Evolutionary conservation across 2,113 vertebrate species (phyloP), one percentile per base, ranked within the genome.

Genomic region (Scomber colias): DNA sequence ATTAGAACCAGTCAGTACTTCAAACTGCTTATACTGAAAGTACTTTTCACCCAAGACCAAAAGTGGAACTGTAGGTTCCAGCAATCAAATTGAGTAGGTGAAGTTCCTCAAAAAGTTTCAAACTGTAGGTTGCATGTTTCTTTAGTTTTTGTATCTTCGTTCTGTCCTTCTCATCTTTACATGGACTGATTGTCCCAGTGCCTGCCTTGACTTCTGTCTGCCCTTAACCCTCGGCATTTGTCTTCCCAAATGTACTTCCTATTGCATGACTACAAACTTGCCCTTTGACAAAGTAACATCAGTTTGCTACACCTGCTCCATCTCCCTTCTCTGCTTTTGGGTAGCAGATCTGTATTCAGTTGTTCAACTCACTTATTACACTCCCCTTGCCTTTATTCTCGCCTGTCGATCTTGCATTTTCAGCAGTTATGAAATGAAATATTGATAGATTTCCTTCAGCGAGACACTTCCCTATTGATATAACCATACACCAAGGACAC

Each of bases 391-490:
- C 55, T 15, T 74, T 67, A 9, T 61, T 60, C 35, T 64, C 45
- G 7, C 68, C 69, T 65, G 59, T 84, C 64, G 35, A 59, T 68
- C 54, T 79, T 69, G 64, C 35, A 64, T 79, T 79, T 88, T 86
- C 77, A 77, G 71, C 77, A 83, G 79, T 82, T 76, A 79, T 46
- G 19, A 60, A 67, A 86, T 87, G 27, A 89, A 92, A 89, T 84
- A 89, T 90, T 86, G 71, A 90, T 88, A 81, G 31, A 60, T 72
- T 82, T 88, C 69, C 15, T 79, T 90, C 63, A 55, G 82, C 48
- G 48, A 75, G 62, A 85, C 68, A 64, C 77, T 83, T 76, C 50
- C 48, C 65, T 51, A 78, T 83, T 77, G 77, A 88, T 87, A 71
- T 76, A 70, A 56, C 57, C 61, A 11, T 12, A 60, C 40, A 65